Percentiles rank a stretch among this genome's conserved stretches.
phyloP scores from a whole-genome alignment of 2,797 vertebrate genomes.

The Melanotaenia nigrans region DNA sequence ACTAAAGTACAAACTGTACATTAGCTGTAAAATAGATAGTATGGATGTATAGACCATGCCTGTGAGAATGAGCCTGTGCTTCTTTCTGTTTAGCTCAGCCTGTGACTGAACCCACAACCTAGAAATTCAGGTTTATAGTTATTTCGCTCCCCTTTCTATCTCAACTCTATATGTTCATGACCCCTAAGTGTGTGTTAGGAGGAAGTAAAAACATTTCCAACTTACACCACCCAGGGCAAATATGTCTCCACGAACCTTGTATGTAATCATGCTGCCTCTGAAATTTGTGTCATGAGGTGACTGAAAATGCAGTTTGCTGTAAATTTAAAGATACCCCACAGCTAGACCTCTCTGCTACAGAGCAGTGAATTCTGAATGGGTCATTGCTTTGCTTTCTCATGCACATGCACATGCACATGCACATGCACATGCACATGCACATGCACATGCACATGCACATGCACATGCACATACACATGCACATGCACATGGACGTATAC shows the following conservation, averaged over 20 bases:
- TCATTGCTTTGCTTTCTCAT: neutral
- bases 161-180: neutral
- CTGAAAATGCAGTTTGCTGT: neutral
- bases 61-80: neutral
- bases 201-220: neutral
- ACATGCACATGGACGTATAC: neutral
- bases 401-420: neutral
- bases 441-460: neutral
- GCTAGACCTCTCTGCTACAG: neutral
- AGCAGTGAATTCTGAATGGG: neutral
- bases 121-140: neutral
- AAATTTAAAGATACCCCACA: neutral
- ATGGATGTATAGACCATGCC: slow-evolving; percentile 1
- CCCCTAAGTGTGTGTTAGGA: neutral
- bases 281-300: neutral
- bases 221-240: neutral
- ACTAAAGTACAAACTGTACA: slow-evolving; percentile 3
- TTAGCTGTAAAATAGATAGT: slow-evolving; percentile 13
- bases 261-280: neutral
- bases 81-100: neutral
- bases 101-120: neutral
- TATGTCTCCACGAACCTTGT: neutral
- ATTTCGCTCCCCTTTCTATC: neutral
- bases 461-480: neutral
- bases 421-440: neutral